These are phyloP conservation scores for Hemichromis elongatus DNA, from an alignment of 2,113 vertebrate genomes.

Conservation along the genomic window DNA sequence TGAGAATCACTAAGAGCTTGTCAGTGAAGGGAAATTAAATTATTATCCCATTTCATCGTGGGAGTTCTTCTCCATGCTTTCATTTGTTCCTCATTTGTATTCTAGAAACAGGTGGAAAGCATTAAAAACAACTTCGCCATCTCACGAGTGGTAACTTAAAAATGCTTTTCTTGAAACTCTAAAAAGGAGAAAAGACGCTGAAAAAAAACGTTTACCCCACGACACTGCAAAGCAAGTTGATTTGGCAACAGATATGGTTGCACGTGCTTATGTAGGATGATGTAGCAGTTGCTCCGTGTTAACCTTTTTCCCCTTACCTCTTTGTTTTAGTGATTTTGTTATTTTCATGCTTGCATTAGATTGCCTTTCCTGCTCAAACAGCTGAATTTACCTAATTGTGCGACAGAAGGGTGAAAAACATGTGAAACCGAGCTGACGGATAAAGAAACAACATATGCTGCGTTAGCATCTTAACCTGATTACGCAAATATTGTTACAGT, in stretches of 20 bases:
- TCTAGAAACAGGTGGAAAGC: neutral
- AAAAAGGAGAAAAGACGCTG: neutral
- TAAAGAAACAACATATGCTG: neutral
- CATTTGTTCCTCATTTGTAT: neutral
- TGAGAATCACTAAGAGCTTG: conserved; percentile 31
- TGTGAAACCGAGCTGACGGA: neutral
- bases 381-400: neutral
- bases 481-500: neutral
- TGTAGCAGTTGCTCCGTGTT: neutral
- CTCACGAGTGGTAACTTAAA: neutral
- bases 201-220: neutral
- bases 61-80: neutral
- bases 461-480: neutral
- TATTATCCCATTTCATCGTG: conserved; percentile 33
- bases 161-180: neutral
- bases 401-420: neutral
- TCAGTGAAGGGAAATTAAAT: conserved; percentile 45
- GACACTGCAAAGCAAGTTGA: neutral
- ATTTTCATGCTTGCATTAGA: neutral
- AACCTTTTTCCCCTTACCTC: neutral
- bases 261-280: neutral
- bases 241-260: neutral
- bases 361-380: fast-evolving
- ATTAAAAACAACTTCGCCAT: neutral
- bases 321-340: neutral